Evolutionary conservation across 2,888 invertebrate species (phyloP).

Genomic region (Sminthurides aquaticus): DNA sequence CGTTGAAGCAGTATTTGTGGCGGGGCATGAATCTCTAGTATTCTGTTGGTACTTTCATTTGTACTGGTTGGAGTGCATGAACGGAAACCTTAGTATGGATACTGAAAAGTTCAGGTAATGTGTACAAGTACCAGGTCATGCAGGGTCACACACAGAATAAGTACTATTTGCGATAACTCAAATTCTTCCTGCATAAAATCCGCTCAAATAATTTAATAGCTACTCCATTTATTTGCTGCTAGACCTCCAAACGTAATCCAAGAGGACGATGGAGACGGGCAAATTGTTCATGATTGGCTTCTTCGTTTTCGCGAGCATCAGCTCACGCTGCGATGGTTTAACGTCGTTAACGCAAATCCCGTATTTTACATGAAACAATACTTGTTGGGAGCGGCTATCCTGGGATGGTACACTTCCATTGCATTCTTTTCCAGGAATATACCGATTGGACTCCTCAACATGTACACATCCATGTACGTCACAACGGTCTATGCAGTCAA

Average conservation of each 20-base stretch:
- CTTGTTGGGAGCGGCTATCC: not conserved
- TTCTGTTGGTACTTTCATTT: not conserved
- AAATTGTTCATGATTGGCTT: too few relatives aligned
- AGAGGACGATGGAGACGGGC: too few relatives aligned
- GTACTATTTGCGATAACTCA: too few relatives aligned
- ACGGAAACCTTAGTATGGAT: not conserved
- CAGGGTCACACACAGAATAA: too few relatives aligned
- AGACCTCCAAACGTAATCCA: too few relatives aligned
- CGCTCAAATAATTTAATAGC: too few relatives aligned
- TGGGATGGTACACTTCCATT: not conserved
- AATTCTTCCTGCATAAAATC: too few relatives aligned
- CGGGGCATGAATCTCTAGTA: not conserved
- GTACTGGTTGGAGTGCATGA: not conserved
- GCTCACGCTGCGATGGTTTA: not conserved
- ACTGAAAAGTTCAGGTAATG: not conserved
- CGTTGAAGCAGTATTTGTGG: not conserved
- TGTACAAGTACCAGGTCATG: too few relatives aligned
- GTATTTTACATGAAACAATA: not conserved
- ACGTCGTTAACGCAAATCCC: not conserved
- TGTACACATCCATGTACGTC: not conserved
- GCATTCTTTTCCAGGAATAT: not conserved
- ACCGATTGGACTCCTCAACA: not conserved
- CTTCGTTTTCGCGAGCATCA: not conserved
- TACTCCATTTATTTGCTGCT: too few relatives aligned
- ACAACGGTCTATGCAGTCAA: not conserved